Evolutionary conservation across 1,140 invertebrate genomes (phyloP), one percentile per base, ranked within the genome.

Genomic region (Asbolus verrucosus): DNA sequence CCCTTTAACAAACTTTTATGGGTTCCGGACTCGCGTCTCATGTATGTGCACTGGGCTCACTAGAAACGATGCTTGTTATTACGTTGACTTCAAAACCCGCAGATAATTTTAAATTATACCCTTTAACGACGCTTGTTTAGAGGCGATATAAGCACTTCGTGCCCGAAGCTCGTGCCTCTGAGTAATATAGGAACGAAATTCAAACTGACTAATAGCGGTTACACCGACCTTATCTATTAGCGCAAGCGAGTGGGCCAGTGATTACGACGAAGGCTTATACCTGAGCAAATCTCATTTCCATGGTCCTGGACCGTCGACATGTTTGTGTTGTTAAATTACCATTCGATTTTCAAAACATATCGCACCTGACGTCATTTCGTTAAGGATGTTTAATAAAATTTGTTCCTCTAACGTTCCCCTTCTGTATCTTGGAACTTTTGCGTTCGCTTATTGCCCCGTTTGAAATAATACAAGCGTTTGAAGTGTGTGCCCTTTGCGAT

Each of bases 1-100:
- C 46, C 21, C 46, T 27, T 54, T 54, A 54, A 54, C 46, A 54
- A 54, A 54, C 46, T 54, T 54, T 54, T 54, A 54, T 54, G 46
- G 21, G 14, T 54, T 27, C 46, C 18, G 8, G 46, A 14, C 24
- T 54, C 46, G 46, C 46, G 15, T 13, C 46, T 54, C 46, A 13
- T 54, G 46, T 30, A 24, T 54, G 46, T 30, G 30, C 46, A n/a
- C 4, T 41, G 39, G 39, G 39, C n/a, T 6, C n/a, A 36, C 4
- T 36, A n/a, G 33, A 4, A 11, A n/a, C 33, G 16, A 16, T 46
- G 19, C 41, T 46, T 30, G 46, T 54, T 54, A 54, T 54, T 24
- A 54, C 46, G 46, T 21, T 54, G 19, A 54, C 46, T 54, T 54
- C 46, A 27, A 54, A 54, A 54, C 21, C 46, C 19, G 30, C 46